Evolutionary conservation across 2,113 vertebrate species (phyloP).

Genomic region (Arenaria interpres): DNA sequence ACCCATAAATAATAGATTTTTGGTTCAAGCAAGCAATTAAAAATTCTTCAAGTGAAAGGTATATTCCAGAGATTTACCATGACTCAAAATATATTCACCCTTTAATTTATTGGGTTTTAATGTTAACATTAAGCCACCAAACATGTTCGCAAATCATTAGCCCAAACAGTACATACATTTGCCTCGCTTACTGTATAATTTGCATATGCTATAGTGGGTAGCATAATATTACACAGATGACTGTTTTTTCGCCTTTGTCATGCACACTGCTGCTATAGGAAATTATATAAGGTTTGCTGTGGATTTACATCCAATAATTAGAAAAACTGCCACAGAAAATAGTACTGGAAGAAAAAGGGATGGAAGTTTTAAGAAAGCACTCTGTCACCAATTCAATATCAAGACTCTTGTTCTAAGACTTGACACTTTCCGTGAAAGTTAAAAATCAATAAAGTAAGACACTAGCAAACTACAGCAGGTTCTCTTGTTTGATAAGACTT

Average conservation of each 20-base stretch:
- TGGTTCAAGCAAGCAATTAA: neutral
- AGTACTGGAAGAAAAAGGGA: neutral
- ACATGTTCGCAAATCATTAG: neutral
- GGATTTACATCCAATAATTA: neutral
- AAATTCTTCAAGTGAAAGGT: neutral
- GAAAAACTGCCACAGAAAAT: neutral
- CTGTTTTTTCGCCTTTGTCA: neutral
- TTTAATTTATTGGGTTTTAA: neutral
- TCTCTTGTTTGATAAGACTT: neutral
- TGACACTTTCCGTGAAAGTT: neutral
- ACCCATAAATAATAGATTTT: neutral
- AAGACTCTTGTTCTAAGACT: neutral
- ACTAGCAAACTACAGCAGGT: neutral
- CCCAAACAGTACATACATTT: neutral
- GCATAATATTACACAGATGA: rapidly evolving
- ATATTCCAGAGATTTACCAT: neutral
- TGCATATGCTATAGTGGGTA: neutral
- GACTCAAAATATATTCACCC: neutral
- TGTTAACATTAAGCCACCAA: neutral
- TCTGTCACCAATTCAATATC: neutral
- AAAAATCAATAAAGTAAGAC: neutral
- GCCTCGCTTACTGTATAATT: neutral
- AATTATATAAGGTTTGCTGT: neutral
- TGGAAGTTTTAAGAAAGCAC: neutral
- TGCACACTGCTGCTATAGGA: neutral